phyloP scores from a whole-genome alignment of 2,888 invertebrate species.

The Emesis furor region DNA sequence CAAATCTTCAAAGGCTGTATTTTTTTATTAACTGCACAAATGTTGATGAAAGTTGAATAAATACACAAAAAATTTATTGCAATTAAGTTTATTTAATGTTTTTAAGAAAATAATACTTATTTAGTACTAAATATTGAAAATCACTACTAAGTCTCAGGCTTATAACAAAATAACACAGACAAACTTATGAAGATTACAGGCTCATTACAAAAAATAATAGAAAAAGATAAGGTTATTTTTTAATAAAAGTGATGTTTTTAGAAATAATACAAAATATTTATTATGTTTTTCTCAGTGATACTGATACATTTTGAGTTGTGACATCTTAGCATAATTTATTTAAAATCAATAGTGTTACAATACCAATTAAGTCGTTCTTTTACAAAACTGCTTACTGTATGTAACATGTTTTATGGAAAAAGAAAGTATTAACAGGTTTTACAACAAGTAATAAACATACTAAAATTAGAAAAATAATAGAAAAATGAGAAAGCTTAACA shows the following conservation, averaged over 20 bases:
- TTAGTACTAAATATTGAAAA: background rate
- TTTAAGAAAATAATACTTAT: background rate
- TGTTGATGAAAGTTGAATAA: background rate
- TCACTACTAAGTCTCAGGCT: background rate
- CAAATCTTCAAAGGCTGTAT: background rate
- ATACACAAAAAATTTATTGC: background rate
- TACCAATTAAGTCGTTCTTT: conserved; percentile 1
- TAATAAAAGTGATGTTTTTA: background rate
- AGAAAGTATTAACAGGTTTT: background rate
- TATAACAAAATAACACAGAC: no score
- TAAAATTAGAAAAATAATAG: background rate
- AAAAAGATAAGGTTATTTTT: background rate
- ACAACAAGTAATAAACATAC: background rate
- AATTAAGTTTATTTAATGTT: background rate
- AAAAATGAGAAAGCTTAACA: background rate
- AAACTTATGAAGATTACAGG: background rate
- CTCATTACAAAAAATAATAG: background rate
- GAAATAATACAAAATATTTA: background rate
- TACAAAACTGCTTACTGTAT: background rate
- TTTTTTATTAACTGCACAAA: background rate
- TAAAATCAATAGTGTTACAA: background rate
- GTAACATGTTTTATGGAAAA: background rate
- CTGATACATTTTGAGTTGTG: no score
- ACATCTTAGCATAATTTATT: no score
- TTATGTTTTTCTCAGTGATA: background rate